Percentiles rank a stretch among this genome's conserved stretches.
These are phyloP conservation scores for Yasuhikotakia modesta DNA, from an alignment of 2,797 vertebrate species.

Conservation along the genomic window DNA sequence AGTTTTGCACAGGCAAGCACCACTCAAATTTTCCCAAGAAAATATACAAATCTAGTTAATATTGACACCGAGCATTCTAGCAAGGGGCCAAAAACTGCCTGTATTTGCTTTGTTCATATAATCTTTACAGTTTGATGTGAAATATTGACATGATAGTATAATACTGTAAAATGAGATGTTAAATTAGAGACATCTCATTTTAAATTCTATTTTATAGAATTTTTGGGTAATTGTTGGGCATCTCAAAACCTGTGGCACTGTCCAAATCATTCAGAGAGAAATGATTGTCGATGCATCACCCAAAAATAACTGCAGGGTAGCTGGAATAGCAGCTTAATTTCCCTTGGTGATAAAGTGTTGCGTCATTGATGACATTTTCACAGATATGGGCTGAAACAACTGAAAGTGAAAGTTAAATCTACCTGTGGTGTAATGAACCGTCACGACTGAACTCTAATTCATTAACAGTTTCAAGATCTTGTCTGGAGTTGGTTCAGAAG, in stretches of 20 bases:
- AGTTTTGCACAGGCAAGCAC: background rate
- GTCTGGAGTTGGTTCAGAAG: background rate
- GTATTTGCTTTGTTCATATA: background rate
- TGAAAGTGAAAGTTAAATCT: constrained; percentile 42
- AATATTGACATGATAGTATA: background rate
- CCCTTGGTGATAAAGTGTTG: constrained; percentile 70
- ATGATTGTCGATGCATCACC: constrained; percentile 66
- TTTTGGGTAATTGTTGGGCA: constrained; percentile 8
- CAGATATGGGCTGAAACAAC: constrained; percentile 63
- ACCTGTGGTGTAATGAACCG: background rate
- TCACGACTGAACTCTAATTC: background rate
- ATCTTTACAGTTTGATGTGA: background rate
- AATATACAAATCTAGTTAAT: background rate
- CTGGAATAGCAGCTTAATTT: constrained; percentile 66
- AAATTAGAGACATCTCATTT: background rate
- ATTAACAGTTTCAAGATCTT: background rate
- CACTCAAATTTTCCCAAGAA: background rate
- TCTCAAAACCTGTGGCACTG: constrained; percentile 17
- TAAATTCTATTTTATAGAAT: background rate
- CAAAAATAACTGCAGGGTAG: constrained; percentile 63
- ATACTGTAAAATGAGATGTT: background rate
- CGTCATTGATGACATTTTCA: constrained; percentile 57
- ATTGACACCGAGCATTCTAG: background rate
- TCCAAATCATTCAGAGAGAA: constrained; percentile 36
- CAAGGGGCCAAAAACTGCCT: too few species aligned